Evolutionary conservation across 2,797 vertebrate species (phyloP).

Genomic region (Siniperca obscura): DNA sequence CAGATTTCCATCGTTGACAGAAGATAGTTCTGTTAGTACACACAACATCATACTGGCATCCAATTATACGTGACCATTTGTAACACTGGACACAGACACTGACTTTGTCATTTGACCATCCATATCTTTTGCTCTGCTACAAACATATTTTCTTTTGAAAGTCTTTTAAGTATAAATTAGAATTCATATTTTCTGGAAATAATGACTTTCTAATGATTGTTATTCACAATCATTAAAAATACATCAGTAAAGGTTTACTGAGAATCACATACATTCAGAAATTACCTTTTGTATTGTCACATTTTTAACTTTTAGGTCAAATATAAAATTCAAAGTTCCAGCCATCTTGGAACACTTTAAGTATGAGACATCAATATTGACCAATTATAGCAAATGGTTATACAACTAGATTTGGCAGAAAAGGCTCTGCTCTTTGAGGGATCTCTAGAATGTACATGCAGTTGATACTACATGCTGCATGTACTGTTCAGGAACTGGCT

Average conservation of each 20-base stretch:
- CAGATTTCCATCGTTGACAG: background rate
- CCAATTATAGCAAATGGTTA: too few species aligned
- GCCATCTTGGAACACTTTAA: background rate
- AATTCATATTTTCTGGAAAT: background rate
- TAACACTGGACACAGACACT: background rate
- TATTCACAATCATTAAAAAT: background rate
- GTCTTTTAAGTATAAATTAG: background rate
- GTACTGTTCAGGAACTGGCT: too few species aligned
- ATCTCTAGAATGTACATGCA: background rate
- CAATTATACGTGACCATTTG: background rate
- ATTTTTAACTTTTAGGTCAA: background rate
- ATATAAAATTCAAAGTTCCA: too few species aligned
- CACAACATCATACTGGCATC: background rate
- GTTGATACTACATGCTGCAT: background rate
- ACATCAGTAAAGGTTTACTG: background rate
- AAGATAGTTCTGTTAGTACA: background rate
- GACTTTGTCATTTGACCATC: background rate
- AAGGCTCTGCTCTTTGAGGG: background rate
- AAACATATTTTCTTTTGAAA: background rate
- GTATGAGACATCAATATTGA: background rate
- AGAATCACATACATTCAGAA: background rate
- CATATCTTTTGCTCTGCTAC: too few species aligned
- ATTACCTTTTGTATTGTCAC: background rate
- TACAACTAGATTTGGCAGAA: background rate
- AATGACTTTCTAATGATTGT: background rate